Percentiles rank a stretch among this genome's conserved stretches.
Evolutionary conservation across 1,140 invertebrate genomes (phyloP).

Genomic region (Hyles vespertilio): DNA sequence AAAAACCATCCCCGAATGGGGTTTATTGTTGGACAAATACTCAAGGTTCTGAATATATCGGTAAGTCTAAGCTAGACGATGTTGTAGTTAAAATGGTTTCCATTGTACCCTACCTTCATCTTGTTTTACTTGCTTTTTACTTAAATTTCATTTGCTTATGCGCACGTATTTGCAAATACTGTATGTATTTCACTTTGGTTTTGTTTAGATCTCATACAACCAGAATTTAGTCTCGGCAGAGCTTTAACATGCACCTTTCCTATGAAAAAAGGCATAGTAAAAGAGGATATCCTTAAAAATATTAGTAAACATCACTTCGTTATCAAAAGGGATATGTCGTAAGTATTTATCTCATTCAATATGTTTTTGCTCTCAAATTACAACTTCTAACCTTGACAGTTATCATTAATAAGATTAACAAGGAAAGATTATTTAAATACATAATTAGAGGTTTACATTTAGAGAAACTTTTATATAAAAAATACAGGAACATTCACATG

Average conservation of each 20-base stretch:
- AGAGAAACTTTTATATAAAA: too few species aligned
- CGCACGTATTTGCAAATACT: not conserved
- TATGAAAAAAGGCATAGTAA: constrained; percentile 59
- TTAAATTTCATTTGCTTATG: not conserved
- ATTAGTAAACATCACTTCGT: constrained; percentile 76
- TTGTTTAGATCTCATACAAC: constrained; percentile 62
- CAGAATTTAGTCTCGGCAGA: constrained; percentile 70
- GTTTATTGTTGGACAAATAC: constrained; percentile 47
- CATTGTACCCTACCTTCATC: constrained; percentile 13
- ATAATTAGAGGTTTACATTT: too few species aligned
- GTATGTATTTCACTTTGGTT: constrained; percentile 4
- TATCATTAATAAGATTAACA: too few species aligned
- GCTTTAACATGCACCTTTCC: constrained; percentile 57
- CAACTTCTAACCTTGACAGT: too few species aligned
- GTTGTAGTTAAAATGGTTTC: not conserved
- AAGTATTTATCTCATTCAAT: constrained; percentile 22
- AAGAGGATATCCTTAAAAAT: constrained; percentile 60
- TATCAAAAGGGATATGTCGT: constrained; percentile 65
- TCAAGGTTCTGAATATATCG: constrained; percentile 54
- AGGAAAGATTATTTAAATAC: too few species aligned
- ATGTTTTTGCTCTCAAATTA: too few species aligned
- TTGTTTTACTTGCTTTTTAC: constrained; percentile 7
- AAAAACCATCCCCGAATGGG: constrained; percentile 38
- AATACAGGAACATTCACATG: too few species aligned
- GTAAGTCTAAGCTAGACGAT: constrained; percentile 29